phyloP scores from a whole-genome alignment of 2,113 vertebrate species.

The Podarcis raffonei region DNA sequence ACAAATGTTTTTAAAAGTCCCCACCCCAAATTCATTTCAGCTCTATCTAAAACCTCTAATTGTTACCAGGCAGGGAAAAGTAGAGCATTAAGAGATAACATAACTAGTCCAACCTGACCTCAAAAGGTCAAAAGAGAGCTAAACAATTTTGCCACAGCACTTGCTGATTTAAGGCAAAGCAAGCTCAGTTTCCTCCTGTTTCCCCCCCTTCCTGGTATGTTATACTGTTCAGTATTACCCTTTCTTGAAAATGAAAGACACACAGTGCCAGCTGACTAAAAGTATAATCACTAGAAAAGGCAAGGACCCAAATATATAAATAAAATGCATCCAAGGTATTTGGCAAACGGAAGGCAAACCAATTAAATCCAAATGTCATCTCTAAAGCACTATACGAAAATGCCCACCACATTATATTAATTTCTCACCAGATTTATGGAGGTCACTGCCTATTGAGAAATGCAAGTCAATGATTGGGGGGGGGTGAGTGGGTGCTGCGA shows the following conservation, averaged over 20 bases:
- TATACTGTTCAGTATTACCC: conserved; percentile 56
- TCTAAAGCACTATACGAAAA: conserved; percentile 1
- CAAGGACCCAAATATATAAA: conserved; percentile 26
- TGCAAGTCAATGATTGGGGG: conserved; percentile 38
- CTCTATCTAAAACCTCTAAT: conserved; percentile 72
- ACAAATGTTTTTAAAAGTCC: conserved; percentile 65
- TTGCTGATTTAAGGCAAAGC: conserved; percentile 80
- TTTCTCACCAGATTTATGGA: conserved; percentile 72
- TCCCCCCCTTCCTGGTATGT: conserved; percentile 59
- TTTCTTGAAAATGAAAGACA: conserved; percentile 35
- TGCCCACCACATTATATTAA: conserved; percentile 46
- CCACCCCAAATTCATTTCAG: conserved; percentile 11
- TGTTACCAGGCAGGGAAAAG: conserved; percentile 81
- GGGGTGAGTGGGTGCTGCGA: not conserved
- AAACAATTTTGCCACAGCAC: conserved; percentile 81
- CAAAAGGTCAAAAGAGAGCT: conserved; percentile 79
- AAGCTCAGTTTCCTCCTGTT: conserved; percentile 73
- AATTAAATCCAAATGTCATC: conserved; percentile 31
- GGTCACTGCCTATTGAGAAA: conserved; percentile 62
- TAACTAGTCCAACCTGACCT: conserved; percentile 82
- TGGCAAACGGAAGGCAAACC: conserved; percentile 53
- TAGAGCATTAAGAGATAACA: conserved; percentile 81
- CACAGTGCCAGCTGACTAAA: conserved; percentile 7
- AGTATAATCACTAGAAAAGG: conserved; percentile 39
- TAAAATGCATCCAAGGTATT: conserved; percentile 41